These are phyloP conservation scores for Perdita meconis DNA, from an alignment of 2,888 invertebrate genomes.

Conservation along the genomic window DNA sequence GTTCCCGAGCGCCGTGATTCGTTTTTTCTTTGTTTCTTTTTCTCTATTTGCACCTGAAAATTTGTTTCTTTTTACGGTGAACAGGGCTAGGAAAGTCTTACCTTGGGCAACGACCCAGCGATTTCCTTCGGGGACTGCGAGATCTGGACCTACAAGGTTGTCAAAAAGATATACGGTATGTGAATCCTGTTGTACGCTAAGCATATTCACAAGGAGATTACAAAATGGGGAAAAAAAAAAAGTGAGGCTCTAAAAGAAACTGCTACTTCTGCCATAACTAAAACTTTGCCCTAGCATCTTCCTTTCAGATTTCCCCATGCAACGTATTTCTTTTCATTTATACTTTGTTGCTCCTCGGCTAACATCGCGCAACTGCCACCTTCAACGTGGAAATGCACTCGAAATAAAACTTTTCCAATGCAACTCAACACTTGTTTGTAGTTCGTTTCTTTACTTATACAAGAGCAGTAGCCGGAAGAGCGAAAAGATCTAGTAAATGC, in stretches of 20 bases:
- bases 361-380: constrained; percentile 35
- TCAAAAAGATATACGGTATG: constrained; percentile 73
- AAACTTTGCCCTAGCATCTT: constrained; percentile 51
- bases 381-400: constrained; percentile 27
- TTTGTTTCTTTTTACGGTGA: constrained; percentile 51
- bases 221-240: constrained; percentile 53
- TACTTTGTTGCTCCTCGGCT: constrained; percentile 58
- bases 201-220: constrained; percentile 57
- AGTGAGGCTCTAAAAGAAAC: constrained; percentile 49
- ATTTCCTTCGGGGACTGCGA: constrained; percentile 76
- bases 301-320: constrained; percentile 61
- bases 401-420: too few species aligned
- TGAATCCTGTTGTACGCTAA: constrained; percentile 70
- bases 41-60: constrained; percentile 76
- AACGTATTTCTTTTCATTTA: too few species aligned
- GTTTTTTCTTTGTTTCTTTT: constrained; percentile 65
- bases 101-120: constrained; percentile 77
- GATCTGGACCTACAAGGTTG: constrained; percentile 80
- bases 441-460: constrained; percentile 3
- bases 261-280: constrained; percentile 49
- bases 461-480: constrained; percentile 62
- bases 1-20: constrained; percentile 59
- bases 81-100: constrained; percentile 69
- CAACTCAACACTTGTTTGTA: too few species aligned
- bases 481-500: constrained; percentile 43